Base-by-base conservation (phyloP, 2,797 vertebrate species). In the Ptychobarbus kaznakovi region DNA sequence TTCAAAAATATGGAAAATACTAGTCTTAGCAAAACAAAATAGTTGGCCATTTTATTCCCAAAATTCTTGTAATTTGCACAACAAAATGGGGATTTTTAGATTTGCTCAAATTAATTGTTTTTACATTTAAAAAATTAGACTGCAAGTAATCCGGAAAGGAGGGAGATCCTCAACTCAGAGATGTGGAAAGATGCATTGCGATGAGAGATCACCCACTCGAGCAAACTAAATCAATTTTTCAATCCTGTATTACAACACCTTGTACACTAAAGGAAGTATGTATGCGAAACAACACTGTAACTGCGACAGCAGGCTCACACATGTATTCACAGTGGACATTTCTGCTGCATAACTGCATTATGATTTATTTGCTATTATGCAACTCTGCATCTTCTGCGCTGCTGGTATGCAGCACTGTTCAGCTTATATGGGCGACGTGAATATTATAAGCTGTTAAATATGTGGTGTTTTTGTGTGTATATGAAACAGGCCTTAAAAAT, bases 361-460 rank as follows among this genome's bases (percentile, higher is more conserved):
- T 65, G 63, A 65, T 65, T 65, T 65, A 65, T 32, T 32, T 65
- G 63, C 28, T 18, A 65, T 65, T 65, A 65, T 32, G 63, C 63
- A 32, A 65, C 28, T 65, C 63, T 32, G 28, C 63, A 65, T 65
- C 63, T 65, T 65, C 63, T 65, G 13, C 1, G 6, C 28, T 65
- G 6, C 56, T 61, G 56, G n/a, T 61, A 61, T 61, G 56, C 63
- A 16, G 63, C 63, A 65, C 25, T 16, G 25, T 32, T 65, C 61
- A 6, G 3, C 13, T 65, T 65, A 15, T 32, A 65, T 65, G 63
- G 63, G 28, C 28, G 8, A 28, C 15, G 28, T 16, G 63, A 65
- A 65, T 65, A 65, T 32, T 15, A 13, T 65, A 65, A 32, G 63
- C 28, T 32, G 6, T 65, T 32, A 32, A 65, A 32, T 65, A 65